A percentile compares a stretch with the other conserved stretches of the same genome.
Conservation (phyloP, 1,140 invertebrate species). For the Dryas iulia region DNA sequence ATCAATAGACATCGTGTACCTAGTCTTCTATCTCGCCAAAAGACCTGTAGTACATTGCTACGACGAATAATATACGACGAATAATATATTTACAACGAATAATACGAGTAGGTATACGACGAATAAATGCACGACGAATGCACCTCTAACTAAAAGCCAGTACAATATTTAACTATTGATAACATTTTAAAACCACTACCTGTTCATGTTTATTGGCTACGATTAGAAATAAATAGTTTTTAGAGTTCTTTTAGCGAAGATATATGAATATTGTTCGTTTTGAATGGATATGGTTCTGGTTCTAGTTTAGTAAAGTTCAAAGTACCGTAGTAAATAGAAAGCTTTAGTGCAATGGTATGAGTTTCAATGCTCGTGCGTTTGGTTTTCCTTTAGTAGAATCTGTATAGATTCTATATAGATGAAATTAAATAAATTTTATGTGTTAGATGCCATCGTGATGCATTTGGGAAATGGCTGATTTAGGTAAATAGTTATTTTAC, state of each 20-base stretch:
- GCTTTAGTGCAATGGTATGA: background rate
- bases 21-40: too few species aligned
- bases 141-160: background rate
- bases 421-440: background rate
- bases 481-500: too few species aligned
- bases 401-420: background rate
- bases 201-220: slow-evolving; percentile 4
- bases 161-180: slow-evolving; percentile 6
- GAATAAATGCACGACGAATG: too few species aligned
- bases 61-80: too few species aligned
- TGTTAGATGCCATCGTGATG: background rate
- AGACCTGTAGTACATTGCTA: too few species aligned
- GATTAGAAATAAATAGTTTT: slow-evolving; percentile 10
- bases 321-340: slow-evolving; percentile 5
- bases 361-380: background rate
- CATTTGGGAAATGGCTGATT: too few species aligned
- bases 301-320: background rate
- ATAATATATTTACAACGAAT: too few species aligned
- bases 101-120: too few species aligned
- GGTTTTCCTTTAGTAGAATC: background rate
- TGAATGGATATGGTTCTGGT: background rate
- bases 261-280: slow-evolving; percentile 3
- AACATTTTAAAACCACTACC: slow-evolving; percentile 18
- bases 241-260: background rate
- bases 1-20: too few species aligned